Evolutionary conservation across 2,113 vertebrate genomes (phyloP).

Genomic region (Forbesichthys agassizii): DNA sequence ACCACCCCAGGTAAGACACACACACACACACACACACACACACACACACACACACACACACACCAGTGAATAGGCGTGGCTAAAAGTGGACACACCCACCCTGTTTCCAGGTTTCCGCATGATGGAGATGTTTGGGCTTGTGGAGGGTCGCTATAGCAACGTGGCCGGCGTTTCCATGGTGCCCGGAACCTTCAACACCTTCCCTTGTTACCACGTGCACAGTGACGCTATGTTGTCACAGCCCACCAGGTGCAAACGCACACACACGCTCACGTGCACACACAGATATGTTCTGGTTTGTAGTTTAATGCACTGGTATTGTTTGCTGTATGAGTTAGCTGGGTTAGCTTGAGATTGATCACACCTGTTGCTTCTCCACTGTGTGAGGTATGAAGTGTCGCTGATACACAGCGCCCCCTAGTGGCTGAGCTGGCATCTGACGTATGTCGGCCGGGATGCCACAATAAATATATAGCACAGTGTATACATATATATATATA

Average conservation of each 20-base stretch:
- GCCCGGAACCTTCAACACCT: slow-evolving; percentile 94
- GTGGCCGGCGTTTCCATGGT: slow-evolving; percentile 92
- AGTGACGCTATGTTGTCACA: slow-evolving; percentile 87
- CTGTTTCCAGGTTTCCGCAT: slow-evolving; percentile 88
- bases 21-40: too few species aligned
- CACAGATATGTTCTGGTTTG: background rate
- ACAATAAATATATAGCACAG: background rate
- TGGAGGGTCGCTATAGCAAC: slow-evolving; percentile 86
- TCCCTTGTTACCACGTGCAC: slow-evolving; percentile 87
- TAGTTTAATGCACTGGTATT: too few species aligned
- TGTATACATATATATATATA: background rate
- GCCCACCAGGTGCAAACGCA: slow-evolving; percentile 85
- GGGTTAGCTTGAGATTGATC: too few species aligned
- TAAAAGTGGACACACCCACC: too few species aligned
- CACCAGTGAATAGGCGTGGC: background rate
- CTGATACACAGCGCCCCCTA: too few species aligned
- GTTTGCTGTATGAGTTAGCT: too few species aligned
- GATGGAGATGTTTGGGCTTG: slow-evolving; percentile 97
- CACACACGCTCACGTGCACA: background rate
- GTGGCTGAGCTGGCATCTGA: too few species aligned
- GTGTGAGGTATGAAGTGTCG: too few species aligned
- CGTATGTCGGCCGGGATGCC: too few species aligned
- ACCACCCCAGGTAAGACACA: slow-evolving; percentile 82
- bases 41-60: background rate
- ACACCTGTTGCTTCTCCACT: too few species aligned